Evolutionary conservation across 2,888 invertebrate species (phyloP), one percentile per base, ranked within the genome.

Genomic region (Trichopria drosophilae): DNA sequence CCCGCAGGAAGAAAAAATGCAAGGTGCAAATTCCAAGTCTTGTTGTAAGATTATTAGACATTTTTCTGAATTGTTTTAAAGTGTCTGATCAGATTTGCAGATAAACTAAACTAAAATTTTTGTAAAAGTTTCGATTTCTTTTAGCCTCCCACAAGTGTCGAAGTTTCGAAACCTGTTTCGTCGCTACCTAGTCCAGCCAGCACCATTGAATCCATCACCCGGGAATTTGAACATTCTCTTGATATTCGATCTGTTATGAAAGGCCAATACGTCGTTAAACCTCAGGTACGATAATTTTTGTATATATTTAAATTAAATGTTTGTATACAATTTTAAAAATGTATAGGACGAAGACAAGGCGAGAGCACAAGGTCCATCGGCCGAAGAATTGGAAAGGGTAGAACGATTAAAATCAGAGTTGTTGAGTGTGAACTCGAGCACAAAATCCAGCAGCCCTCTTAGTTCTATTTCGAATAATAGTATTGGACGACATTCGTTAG

Each of bases 221-320:
- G 86, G 69, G 91, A 91, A 78, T 86, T 92, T 66, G 91, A 92
- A 72, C 87, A 89, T 74, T 88, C 90, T 19, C 82, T 93, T 45
- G 85, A 86, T 66, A 79, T 84, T 55, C 78, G 80, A 54, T 82
- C 82, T 52, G 82, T 83, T 9, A 80, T 81, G 15, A 82, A 82
- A 75, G 86, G 86, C 68, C 78, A 79, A 63, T 80, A 81, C 63
- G 80, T 82, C 55, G 82, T 83, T 39, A 81, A 81, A 63, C 80
- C 82, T 34, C 80, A 82, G 77, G 82, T 81, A 70, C 62, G 63
- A 48, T 40, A 18, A 51, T 41, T 19, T 46, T 48, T 31, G 18
- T 26, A 51, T 18, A 6, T 12, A 13, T 15, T 4, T 22, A 22
- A 42, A 22, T 9, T 32, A 20, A 7, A 15, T 9, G 12, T 15